Conservation (phyloP, 2,113 vertebrate genomes). For the Muntiacus reevesi region DNA sequence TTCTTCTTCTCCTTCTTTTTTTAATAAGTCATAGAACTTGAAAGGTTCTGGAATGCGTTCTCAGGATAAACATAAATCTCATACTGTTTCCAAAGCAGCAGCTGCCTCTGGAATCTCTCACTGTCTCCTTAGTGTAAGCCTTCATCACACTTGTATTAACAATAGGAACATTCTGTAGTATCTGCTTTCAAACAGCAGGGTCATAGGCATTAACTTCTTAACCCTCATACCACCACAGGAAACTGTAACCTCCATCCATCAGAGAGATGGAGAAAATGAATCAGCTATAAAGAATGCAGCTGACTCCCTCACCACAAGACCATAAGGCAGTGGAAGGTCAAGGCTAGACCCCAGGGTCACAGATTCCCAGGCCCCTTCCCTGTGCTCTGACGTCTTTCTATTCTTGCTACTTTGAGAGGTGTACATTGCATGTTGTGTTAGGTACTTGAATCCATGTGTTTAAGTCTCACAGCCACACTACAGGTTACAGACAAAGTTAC, state of each 20-base stretch:
- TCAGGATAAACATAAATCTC: neutral
- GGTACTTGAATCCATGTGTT: neutral
- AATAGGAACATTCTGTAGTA: neutral
- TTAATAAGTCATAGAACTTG: neutral
- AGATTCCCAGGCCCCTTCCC: neutral
- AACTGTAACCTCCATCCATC: neutral
- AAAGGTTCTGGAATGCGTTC: neutral
- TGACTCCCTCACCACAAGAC: neutral
- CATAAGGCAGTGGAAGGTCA: neutral
- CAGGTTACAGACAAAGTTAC: neutral
- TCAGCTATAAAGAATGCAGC: neutral
- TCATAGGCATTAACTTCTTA: neutral
- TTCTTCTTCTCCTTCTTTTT: neutral
- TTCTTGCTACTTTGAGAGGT: neutral
- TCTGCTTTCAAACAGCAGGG: neutral
- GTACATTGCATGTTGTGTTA: neutral
- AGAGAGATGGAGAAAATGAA: neutral
- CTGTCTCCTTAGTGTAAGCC: neutral
- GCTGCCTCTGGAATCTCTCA: conserved; percentile 8
- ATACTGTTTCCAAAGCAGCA: neutral
- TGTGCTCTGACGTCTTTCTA: neutral
- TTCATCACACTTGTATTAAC: neutral
- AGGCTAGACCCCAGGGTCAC: neutral
- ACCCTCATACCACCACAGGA: neutral
- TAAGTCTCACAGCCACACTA: neutral